Base-by-base conservation (phyloP, 2,113 vertebrate genomes). In the Microtus oregoni region DNA sequence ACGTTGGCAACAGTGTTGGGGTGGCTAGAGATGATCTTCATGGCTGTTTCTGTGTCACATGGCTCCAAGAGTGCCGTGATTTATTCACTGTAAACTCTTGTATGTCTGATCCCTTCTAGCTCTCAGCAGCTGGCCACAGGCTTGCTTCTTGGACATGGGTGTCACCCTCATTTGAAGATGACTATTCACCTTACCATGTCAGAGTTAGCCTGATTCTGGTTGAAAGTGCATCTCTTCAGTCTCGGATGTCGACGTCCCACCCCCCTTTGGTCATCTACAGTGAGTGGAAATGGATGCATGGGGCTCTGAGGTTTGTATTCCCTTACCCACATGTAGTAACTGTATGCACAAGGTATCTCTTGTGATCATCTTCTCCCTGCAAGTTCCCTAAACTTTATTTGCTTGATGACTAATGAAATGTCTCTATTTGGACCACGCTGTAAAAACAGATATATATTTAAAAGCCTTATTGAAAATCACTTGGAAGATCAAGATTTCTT, bases 401-500 rank as follows among this genome's bases (percentile, higher is more conserved):
- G 41, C 82, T 92, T 95, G 87, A 47, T 65, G 85, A 78, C 75
- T 96, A 58, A 93, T 92, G 52, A 90, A 68, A 96, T 97, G 94
- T 94, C 97, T 96, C 50, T 91, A 76, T 93, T 95, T 95, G 89
- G 86, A 61, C 72, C 82, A 72, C 75, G 55, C 76, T 97, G 72
- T 89, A 97, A 91, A 97, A 94, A 86, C 61, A 96, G n/a, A 90
- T 72, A 91, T 65, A 86, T 93, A 97, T 96, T 92, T 85, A 96
- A 98, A 96, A 92, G 55, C 97, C 95, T 70, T 97, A 96, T 95
- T 97, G 85, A 93, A 97, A 97, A 97, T 97, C 96, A 95, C 95
- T 81, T 96, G 89, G 89, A 97, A 96, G 73, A 92, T 96, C 19
- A 50, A 78, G 5, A 0, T 96, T 97, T 82, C 70, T 83, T 95